phyloP scores from a whole-genome alignment of 1,140 invertebrate genomes.

The Tetramorium parvispinum region DNA sequence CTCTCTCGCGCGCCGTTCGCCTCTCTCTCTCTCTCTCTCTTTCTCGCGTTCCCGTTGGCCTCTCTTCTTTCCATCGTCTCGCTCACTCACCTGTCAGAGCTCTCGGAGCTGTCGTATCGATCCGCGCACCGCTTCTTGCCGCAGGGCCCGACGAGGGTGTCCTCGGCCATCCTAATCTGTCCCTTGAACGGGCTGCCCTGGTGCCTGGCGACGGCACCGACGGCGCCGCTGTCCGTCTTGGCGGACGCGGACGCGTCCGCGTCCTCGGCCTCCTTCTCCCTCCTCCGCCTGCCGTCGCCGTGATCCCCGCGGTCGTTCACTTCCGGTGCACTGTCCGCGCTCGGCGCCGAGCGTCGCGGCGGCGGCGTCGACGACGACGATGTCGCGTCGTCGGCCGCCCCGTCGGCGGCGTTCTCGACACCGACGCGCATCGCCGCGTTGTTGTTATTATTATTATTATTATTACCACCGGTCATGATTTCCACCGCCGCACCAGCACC shows the following conservation, averaged over 20 bases:
- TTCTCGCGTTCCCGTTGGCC: neutral
- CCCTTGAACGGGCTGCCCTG: conserved; percentile 78
- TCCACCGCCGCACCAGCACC: conserved; percentile 54
- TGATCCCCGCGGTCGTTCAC: conserved; percentile 58
- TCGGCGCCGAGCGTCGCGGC: conserved; percentile 34
- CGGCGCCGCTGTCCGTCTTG: conserved; percentile 41
- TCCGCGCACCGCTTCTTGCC: conserved; percentile 94
- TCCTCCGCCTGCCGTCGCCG: neutral
- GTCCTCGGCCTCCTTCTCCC: conserved; percentile 6
- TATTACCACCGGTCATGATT: conserved; percentile 57
- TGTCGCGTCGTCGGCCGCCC: conserved; percentile 25
- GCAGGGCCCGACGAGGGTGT: conserved; percentile 83
- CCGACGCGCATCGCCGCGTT: conserved; percentile 53
- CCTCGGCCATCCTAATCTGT: conserved; percentile 79
- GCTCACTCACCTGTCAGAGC: conserved; percentile 92
- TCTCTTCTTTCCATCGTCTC: conserved; percentile 35
- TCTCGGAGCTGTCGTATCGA: conserved; percentile 95
- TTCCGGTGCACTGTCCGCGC: conserved; percentile 55
- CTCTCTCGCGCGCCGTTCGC: neutral
- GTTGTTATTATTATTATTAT: conserved; percentile 1
- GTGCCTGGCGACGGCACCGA: conserved; percentile 69
- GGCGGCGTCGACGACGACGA: too few species aligned
- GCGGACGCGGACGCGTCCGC: conserved; percentile 15
- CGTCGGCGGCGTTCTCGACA: conserved; percentile 54
- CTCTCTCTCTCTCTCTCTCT: neutral